phyloP scores from a whole-genome alignment of 2,797 vertebrate genomes.

The Typhlichthys eigenmanni region DNA sequence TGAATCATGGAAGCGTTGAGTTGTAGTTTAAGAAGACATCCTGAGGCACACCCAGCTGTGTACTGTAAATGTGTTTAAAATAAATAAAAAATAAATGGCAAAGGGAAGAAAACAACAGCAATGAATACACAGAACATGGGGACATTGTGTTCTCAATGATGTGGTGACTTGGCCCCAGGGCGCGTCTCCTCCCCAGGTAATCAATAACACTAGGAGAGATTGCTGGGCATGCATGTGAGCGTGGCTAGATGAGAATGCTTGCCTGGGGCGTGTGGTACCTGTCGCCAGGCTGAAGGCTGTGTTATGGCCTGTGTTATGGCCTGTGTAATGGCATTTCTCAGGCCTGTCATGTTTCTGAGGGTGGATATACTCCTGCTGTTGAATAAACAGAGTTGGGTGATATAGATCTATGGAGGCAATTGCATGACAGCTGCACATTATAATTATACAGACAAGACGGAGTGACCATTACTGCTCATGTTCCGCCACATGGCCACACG shows the following conservation, averaged over 20 bases:
- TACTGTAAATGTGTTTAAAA: constrained; percentile 45
- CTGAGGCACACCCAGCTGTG: constrained; percentile 50
- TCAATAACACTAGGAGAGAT: constrained; percentile 63
- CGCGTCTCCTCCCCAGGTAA: constrained; percentile 54
- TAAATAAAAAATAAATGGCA: constrained; percentile 12
- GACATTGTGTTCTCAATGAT: constrained; percentile 52
- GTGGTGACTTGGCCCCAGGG: constrained; percentile 49
- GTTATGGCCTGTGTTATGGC: constrained; percentile 17
- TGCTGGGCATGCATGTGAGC: constrained; percentile 53
- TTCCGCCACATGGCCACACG: constrained; percentile 47
- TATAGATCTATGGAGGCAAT: constrained; percentile 51
- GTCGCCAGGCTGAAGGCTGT: constrained; percentile 47
- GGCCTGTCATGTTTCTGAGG: constrained; percentile 27
- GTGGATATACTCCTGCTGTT: not conserved
- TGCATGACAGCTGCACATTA: constrained; percentile 63
- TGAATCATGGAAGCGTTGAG: constrained; percentile 51
- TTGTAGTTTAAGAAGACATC: constrained; percentile 65
- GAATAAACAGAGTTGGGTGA: constrained; percentile 41
- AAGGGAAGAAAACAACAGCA: constrained; percentile 4
- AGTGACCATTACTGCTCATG: constrained; percentile 62
- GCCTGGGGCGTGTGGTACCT: constrained; percentile 33
- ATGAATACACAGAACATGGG: not conserved
- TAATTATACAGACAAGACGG: constrained; percentile 62
- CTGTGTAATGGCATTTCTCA: constrained; percentile 17
- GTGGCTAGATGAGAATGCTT: constrained; percentile 51